Conservation (phyloP, 2,888 invertebrate genomes). For the Colletes collaris region DNA sequence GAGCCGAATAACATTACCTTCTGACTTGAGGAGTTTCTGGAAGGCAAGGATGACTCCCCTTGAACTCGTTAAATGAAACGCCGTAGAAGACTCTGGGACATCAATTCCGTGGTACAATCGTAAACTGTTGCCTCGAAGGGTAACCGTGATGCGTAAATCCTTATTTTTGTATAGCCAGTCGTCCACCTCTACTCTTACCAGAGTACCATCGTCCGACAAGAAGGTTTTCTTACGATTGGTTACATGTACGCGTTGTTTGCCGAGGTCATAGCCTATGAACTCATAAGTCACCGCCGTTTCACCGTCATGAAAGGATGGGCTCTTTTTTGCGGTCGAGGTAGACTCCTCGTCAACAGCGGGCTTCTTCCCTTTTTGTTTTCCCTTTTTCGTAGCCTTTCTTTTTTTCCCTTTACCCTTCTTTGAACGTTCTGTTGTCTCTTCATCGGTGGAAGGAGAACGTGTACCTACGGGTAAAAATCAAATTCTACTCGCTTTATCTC, state of each 20-base stretch:
- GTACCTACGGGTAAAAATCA: neutral
- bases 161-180: constrained; percentile 70
- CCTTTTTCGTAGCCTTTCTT: constrained; percentile 14
- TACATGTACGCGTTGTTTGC: constrained; percentile 70
- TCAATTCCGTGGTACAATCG: constrained; percentile 60
- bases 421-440: neutral
- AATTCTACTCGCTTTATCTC: neutral
- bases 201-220: constrained; percentile 71
- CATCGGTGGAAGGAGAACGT: neutral
- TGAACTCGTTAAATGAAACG: constrained; percentile 74
- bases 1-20: constrained; percentile 1
- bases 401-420: constrained; percentile 17
- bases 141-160: constrained; percentile 66
- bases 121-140: constrained; percentile 61
- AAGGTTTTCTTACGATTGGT: constrained; percentile 66
- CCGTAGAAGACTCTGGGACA: constrained; percentile 19
- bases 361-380: constrained; percentile 30
- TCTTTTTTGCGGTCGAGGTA: constrained; percentile 48
- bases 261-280: constrained; percentile 78
- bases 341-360: constrained; percentile 35
- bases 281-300: constrained; percentile 59
- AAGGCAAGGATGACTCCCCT: constrained; percentile 74
- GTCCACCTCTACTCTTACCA: constrained; percentile 68
- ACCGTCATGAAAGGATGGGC: constrained; percentile 34
- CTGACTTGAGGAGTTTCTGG: constrained; percentile 23